Evolutionary conservation across 2,113 vertebrate species (phyloP).

Genomic region (Seriola aureovittata): DNA sequence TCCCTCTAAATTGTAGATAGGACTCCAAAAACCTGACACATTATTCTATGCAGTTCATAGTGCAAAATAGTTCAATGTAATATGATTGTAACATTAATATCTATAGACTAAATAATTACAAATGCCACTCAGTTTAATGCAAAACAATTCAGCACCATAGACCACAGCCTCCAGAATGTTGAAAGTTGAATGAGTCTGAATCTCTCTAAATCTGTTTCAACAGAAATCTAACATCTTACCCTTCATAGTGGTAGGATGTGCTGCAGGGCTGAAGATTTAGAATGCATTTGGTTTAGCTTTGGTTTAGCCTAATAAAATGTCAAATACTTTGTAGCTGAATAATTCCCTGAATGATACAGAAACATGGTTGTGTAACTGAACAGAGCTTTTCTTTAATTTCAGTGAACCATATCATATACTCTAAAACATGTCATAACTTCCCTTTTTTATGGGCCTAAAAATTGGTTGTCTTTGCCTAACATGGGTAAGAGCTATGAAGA

Average conservation of each 20-base stretch:
- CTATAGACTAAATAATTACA: neutral
- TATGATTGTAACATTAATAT: neutral
- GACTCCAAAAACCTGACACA: neutral
- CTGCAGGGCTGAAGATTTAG: neutral
- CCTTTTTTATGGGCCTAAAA: neutral
- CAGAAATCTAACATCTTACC: neutral
- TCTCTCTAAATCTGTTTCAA: neutral
- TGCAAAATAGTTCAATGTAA: neutral
- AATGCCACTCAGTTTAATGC: no score
- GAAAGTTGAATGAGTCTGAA: neutral
- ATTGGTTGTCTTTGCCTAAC: neutral
- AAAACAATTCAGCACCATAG: neutral
- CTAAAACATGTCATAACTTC: neutral
- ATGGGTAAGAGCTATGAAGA: no score
- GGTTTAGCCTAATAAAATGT: neutral
- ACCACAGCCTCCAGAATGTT: neutral
- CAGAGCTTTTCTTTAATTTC: no score
- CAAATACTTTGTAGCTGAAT: neutral
- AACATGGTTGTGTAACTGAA: neutral
- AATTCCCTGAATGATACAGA: neutral
- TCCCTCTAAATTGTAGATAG: neutral
- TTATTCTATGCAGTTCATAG: neutral
- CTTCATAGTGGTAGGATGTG: neutral
- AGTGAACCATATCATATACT: no score
- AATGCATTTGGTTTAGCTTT: neutral